A percentile compares a stretch with the other conserved stretches of the same genome.
phyloP scores from a whole-genome alignment of 2,888 invertebrate genomes.

The Dexiosoma caninum region DNA sequence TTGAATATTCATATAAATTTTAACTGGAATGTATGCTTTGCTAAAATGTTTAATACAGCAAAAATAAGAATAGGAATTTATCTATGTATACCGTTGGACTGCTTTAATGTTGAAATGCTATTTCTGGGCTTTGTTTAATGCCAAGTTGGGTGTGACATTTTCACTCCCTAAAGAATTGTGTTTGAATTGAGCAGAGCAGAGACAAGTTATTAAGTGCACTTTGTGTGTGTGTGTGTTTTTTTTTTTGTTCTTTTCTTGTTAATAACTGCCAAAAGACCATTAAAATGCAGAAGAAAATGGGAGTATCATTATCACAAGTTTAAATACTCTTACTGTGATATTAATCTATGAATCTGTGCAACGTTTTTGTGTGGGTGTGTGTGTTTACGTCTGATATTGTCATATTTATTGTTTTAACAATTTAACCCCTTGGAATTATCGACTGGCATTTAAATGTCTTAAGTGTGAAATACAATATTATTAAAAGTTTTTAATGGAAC shows the following conservation, averaged over 20 bases:
- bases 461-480: too few species aligned
- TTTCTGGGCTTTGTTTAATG: conserved; percentile 33
- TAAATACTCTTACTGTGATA: conserved; percentile 14
- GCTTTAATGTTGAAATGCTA: background rate
- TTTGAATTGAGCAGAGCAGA: background rate
- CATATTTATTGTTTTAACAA: conserved; percentile 48
- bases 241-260: background rate
- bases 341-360: conserved; percentile 12
- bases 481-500: too few species aligned
- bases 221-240: too few species aligned
- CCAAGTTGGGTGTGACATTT: conserved; percentile 52
- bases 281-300: conserved; percentile 29
- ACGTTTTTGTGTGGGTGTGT: background rate
- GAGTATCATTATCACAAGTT: conserved; percentile 35
- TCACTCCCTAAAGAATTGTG: conserved; percentile 18
- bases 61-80: background rate
- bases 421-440: conserved; percentile 3
- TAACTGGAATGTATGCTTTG: background rate
- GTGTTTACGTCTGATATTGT: conserved; percentile 35
- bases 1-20: conserved; percentile 25
- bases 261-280: conserved; percentile 22
- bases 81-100: conserved; percentile 1
- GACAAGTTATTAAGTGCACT: conserved; percentile 35
- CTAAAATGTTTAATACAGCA: background rate
- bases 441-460: too few species aligned